Evolutionary conservation across 2,797 vertebrate species (phyloP), one percentile per base, ranked within the genome.

Genomic region (Esox masquinongy): DNA sequence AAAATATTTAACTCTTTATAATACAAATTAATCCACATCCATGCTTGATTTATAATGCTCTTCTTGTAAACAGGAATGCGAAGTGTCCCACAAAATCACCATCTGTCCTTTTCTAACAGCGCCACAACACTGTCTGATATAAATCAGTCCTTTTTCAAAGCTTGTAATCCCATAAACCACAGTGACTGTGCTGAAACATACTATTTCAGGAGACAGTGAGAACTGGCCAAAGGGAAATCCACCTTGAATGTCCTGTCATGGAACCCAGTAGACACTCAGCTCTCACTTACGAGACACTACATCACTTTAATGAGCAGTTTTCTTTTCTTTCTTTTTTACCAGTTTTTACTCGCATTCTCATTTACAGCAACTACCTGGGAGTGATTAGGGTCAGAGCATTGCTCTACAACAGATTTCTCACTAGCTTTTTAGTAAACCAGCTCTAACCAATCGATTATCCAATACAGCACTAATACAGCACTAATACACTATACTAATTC

Each of bases 61-160:
- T 34, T 61, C 72, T 59, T 80, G 68, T 80, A 81, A 83, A 83
- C 80, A 83, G 73, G 63, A n/a, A 83, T 77, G 67, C 67, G 6
- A 59, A 70, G 64, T 53, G 24, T 72, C 43, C 47, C 73, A 77
- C 70, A 82, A 74, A 80, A 83, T 74, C 26, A 81, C 63, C 53
- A 69, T 29, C 22, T 75, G 31, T 61, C n/a, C 24, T 22, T 49
- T 66, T 17, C 47, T 15, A 70, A 77, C 70, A 73, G 56, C 43
- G 5, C 29, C 26, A 53, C 16, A 71, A 68, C 31, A 31, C 72
- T 73, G 72, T 51, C 73, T 70, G 19, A 51, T 66, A 68, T 69
- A 72, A 56, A 83, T 78, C 69, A 72, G 22, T 39, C 51, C 16
- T 53, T 73, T 17, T 43, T 47, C 34, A 59, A 50, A 66, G 19